These are phyloP conservation scores for Pitangus sulphuratus DNA, from an alignment of 2,797 vertebrate species.

Conservation along the genomic window DNA sequence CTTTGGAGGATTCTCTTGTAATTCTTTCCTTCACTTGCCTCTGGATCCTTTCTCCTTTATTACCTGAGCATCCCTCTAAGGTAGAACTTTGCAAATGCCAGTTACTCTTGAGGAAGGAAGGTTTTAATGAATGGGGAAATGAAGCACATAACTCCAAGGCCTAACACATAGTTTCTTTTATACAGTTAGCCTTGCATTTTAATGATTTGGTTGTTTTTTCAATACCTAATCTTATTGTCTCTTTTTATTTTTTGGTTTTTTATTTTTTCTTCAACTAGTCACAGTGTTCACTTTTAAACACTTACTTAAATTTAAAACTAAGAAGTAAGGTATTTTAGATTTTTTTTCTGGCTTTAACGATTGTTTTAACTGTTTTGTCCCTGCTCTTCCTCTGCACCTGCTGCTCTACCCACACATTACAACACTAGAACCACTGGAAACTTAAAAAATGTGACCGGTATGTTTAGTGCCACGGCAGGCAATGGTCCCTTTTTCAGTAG, in stretches of 20 bases:
- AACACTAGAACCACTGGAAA: neutral
- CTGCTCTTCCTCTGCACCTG: neutral
- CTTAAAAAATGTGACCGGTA: neutral
- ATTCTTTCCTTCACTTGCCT: neutral
- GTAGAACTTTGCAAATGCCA: neutral
- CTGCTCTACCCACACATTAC: neutral
- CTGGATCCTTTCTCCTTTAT: conserved; percentile 32
- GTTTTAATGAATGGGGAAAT: conserved; percentile 46
- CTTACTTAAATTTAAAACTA: neutral
- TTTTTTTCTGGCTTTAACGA: neutral
- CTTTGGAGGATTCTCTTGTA: neutral
- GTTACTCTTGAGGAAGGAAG: conserved; percentile 1
- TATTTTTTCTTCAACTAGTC: neutral
- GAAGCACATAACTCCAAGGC: conserved; percentile 37
- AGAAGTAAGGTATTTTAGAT: neutral
- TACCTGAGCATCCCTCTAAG: neutral
- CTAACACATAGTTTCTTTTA: conserved; percentile 5
- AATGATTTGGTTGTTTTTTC: neutral
- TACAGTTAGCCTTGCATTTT: neutral
- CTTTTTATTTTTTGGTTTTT: neutral
- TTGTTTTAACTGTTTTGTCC: neutral
- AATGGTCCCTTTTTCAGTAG: neutral
- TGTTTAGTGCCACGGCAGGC: neutral
- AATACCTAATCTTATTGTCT: neutral
- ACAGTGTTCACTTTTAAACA: neutral